phyloP scores from a whole-genome alignment of 2,797 vertebrate genomes.

The Huso huso region DNA sequence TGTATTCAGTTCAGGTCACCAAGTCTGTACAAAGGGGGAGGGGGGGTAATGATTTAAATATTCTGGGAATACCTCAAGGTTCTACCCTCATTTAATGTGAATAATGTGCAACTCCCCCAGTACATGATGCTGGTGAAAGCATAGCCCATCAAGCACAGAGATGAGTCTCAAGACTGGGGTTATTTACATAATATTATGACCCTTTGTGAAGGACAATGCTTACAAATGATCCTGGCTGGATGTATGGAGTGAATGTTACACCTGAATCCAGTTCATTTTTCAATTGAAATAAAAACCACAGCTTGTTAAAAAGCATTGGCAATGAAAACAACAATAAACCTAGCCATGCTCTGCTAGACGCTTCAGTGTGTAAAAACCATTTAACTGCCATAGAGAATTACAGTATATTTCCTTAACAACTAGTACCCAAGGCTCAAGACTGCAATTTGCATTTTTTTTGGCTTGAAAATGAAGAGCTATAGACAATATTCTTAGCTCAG shows the following conservation, averaged over 20 bases:
- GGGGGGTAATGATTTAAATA: constrained; percentile 49
- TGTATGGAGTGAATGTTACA: constrained; percentile 8
- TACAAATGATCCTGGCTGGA: constrained; percentile 15
- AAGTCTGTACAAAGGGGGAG: constrained; percentile 35
- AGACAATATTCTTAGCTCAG: too few species aligned
- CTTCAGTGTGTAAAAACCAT: too few species aligned
- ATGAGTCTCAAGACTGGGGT: constrained; percentile 19
- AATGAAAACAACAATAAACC: neutral
- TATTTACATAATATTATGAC: constrained; percentile 23
- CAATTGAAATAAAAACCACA: neutral
- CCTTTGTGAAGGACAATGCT: constrained; percentile 29
- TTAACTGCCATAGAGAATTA: too few species aligned
- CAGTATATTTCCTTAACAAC: too few species aligned
- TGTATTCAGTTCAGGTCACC: constrained; percentile 27
- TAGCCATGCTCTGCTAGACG: too few species aligned
- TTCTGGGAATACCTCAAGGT: constrained; percentile 57
- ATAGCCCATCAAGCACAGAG: constrained; percentile 14
- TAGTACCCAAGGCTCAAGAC: too few species aligned
- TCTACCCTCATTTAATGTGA: constrained; percentile 61
- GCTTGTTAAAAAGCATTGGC: neutral
- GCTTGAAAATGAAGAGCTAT: too few species aligned
- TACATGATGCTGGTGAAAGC: constrained; percentile 13
- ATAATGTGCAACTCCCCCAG: constrained; percentile 49
- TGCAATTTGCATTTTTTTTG: too few species aligned
- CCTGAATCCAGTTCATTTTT: constrained; percentile 14